phyloP scores from a whole-genome alignment of 2,888 invertebrate species.

The Hirtodrosophila trivittata region DNA sequence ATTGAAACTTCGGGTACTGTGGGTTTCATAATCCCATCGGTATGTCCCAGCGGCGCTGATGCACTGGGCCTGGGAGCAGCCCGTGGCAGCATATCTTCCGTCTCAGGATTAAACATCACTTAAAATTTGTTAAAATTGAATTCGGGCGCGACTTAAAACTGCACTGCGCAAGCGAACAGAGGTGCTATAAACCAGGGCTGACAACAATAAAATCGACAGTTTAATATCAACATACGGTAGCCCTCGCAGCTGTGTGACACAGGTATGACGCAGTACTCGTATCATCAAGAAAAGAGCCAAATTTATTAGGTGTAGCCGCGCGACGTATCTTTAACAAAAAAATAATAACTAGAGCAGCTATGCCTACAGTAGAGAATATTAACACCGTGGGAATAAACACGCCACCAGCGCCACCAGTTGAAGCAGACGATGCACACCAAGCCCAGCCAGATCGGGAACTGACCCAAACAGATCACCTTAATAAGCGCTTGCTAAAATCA shows the following conservation, averaged over 20 bases:
- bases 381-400: slow-evolving; percentile 46
- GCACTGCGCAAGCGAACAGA: slow-evolving; percentile 26
- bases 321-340: neutral
- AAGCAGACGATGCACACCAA: slow-evolving; percentile 38
- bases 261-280: neutral
- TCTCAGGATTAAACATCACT: slow-evolving; percentile 79
- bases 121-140: slow-evolving; percentile 49
- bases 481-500: slow-evolving; percentile 77
- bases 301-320: neutral
- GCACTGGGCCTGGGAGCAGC: slow-evolving; percentile 78
- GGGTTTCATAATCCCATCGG: slow-evolving; percentile 56
- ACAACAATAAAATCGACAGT: neutral
- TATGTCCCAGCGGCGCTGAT: slow-evolving; percentile 46
- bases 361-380: slow-evolving; percentile 75
- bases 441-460: slow-evolving; percentile 64
- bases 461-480: slow-evolving; percentile 81
- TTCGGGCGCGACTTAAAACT: slow-evolving; percentile 44
- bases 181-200: slow-evolving; percentile 13
- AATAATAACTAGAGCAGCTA: slow-evolving; percentile 23
- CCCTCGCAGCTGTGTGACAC: slow-evolving; percentile 34
- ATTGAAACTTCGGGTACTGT: slow-evolving; percentile 76
- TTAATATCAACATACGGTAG: slow-evolving; percentile 5
- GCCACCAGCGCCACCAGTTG: slow-evolving; percentile 35
- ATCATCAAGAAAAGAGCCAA: slow-evolving; percentile 12
- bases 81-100: slow-evolving; percentile 81